These are phyloP conservation scores for Notothenia rossii DNA, from an alignment of 2,113 vertebrate species.

Conservation along the genomic window DNA sequence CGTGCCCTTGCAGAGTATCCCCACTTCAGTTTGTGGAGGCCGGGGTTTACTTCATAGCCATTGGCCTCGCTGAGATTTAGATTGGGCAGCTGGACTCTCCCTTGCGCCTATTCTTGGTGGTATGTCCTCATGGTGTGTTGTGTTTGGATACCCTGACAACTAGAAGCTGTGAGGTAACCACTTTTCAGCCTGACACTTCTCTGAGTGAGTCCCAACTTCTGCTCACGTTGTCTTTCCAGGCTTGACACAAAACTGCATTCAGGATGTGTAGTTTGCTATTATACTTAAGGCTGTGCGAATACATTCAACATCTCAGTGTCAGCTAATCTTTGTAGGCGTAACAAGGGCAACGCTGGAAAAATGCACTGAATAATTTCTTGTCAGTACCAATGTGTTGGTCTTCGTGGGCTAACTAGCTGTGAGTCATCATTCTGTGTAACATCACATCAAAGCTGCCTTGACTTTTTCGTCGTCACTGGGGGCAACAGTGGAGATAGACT, in stretches of 20 bases:
- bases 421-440: constrained; percentile 72
- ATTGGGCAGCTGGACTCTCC: constrained; percentile 53
- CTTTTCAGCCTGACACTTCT: constrained; percentile 60
- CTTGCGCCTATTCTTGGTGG: constrained; percentile 76
- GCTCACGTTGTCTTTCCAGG: constrained; percentile 26
- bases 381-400: constrained; percentile 24
- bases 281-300: not conserved
- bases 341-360: not conserved
- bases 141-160: constrained; percentile 85
- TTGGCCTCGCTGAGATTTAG: constrained; percentile 55
- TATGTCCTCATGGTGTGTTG: constrained; percentile 81
- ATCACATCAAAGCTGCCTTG: constrained; percentile 52
- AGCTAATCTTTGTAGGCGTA: constrained; percentile 34
- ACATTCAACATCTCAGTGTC: constrained; percentile 8
- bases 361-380: constrained; percentile 18
- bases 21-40: constrained; percentile 29
- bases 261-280: not conserved
- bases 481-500: constrained; percentile 51
- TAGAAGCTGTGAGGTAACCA: constrained; percentile 69
- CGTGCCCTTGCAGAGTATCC: constrained; percentile 22
- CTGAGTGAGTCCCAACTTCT: constrained; percentile 74
- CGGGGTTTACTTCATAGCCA: constrained; percentile 9
- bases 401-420: constrained; percentile 38
- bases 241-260: not conserved
- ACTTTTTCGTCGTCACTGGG: constrained; percentile 51